A percentile compares a stretch with the other conserved stretches of the same genome.
Conservation (phyloP, 1,140 invertebrate genomes). For the Eupristina koningsbergeri region DNA sequence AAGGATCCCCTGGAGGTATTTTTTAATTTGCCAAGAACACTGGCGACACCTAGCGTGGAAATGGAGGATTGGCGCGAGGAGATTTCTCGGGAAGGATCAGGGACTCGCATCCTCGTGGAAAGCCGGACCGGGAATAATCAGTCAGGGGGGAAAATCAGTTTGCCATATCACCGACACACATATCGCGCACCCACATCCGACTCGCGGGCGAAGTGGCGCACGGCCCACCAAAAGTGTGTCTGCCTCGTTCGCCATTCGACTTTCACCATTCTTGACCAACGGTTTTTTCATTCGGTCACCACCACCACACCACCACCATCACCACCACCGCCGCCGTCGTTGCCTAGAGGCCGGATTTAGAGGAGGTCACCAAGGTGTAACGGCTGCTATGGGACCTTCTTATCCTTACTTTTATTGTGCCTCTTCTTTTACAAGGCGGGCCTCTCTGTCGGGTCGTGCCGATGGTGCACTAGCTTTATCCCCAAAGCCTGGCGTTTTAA, state of each 20-base stretch:
- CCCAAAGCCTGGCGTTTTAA: no score
- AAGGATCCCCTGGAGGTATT: no score
- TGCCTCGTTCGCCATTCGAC: conserved; percentile 2
- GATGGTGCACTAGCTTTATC: neutral
- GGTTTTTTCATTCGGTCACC: conserved; percentile 30
- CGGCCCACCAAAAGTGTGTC: conserved; percentile 39
- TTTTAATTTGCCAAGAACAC: no score
- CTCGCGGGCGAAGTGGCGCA: neutral
- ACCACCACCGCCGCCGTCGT: neutral
- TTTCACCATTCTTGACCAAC: conserved; percentile 51
- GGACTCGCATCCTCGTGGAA: no score
- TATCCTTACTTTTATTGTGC: neutral
- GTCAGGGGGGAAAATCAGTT: neutral
- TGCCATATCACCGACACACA: neutral
- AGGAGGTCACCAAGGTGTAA: conserved; percentile 37
- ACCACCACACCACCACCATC: neutral
- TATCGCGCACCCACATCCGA: conserved; percentile 14
- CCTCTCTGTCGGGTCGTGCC: neutral
- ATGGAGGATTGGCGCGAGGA: no score
- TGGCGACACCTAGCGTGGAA: no score
- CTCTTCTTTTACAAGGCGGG: neutral
- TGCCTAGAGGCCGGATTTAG: conserved; percentile 1
- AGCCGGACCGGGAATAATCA: neutral
- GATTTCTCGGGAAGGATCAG: no score
- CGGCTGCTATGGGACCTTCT: conserved; percentile 32